These are phyloP conservation scores for Zeugodacus cucurbitae DNA, from an alignment of 1,140 invertebrate genomes.

Conservation along the genomic window DNA sequence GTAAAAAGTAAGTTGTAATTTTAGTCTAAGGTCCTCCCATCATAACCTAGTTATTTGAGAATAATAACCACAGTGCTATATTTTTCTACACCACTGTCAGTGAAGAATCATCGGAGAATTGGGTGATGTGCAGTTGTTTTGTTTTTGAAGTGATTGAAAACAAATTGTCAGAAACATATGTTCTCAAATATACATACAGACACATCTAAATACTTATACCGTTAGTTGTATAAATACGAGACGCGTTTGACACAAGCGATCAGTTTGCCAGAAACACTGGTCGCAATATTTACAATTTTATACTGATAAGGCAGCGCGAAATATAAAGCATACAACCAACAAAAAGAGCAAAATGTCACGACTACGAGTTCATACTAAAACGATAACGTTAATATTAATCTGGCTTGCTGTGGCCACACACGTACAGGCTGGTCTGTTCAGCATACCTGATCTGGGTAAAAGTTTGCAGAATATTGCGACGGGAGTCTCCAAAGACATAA, in stretches of 20 bases:
- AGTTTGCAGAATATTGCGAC: conserved; percentile 43
- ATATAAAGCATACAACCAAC: background rate
- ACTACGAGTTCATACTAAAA: background rate
- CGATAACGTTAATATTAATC: background rate
- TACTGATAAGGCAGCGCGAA: no score
- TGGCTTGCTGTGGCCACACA: conserved; percentile 36
- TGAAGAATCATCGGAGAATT: background rate
- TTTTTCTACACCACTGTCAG: no score
- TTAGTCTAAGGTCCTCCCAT: no score
- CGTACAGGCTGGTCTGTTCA: background rate
- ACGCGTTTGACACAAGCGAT: background rate
- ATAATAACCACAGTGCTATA: no score
- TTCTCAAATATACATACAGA: background rate
- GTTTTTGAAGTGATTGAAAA: background rate
- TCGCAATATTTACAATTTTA: background rate
- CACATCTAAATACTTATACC: background rate
- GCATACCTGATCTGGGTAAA: background rate
- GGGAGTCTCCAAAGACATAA: conserved; percentile 48
- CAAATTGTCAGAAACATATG: no score
- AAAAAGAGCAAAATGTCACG: background rate
- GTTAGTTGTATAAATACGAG: background rate
- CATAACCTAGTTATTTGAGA: no score
- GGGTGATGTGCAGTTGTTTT: background rate
- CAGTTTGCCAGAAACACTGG: background rate
- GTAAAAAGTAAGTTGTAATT: no score